Percentiles rank a stretch among this genome's conserved stretches.
Conservation (phyloP, 2,113 vertebrate species). For the Xenus cinereus region DNA sequence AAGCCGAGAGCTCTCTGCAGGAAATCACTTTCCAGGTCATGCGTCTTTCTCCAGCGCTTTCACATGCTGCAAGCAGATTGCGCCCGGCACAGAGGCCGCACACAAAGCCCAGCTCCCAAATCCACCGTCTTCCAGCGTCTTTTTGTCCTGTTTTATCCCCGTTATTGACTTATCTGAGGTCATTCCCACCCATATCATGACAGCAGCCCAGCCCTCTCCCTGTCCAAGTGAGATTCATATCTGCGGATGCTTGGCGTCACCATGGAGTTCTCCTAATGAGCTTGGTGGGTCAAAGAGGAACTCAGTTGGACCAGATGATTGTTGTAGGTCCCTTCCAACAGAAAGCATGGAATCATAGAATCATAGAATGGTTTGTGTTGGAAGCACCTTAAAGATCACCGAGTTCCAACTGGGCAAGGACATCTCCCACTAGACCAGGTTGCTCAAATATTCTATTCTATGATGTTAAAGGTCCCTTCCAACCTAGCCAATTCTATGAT, state of each 20-base stretch:
- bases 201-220: neutral
- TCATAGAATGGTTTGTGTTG: too few species aligned
- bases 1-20: neutral
- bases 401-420: too few species aligned
- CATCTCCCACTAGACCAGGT: too few species aligned
- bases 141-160: neutral
- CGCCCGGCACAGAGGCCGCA: neutral
- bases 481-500: neutral
- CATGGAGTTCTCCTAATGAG: neutral
- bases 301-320: neutral
- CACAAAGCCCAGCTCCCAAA: neutral
- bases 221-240: neutral
- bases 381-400: too few species aligned
- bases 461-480: neutral
- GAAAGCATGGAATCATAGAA: neutral
- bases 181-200: neutral
- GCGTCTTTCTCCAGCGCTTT: neutral
- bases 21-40: neutral
- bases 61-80: neutral
- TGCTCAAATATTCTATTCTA: neutral
- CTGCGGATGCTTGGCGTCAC: neutral
- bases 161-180: fast-evolving
- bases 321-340: neutral
- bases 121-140: fast-evolving
- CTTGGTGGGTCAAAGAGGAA: neutral